Evolutionary conservation across 2,888 invertebrate species (phyloP).

Genomic region (Hipparchia sbordonii): DNA sequence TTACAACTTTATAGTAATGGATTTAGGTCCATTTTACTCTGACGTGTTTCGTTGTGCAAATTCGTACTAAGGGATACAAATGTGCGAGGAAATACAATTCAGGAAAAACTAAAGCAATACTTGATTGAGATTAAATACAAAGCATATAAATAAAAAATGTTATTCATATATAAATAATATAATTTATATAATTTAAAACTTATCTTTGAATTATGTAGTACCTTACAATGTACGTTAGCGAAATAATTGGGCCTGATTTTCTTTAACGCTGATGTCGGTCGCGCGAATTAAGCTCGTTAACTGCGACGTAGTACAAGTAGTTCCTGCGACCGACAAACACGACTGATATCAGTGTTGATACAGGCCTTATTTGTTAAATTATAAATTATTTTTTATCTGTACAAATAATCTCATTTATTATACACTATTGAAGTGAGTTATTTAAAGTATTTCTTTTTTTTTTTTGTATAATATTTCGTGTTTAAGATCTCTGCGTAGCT

Average conservation of each 20-base stretch:
- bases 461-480: slow-evolving; percentile 27
- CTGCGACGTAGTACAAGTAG: too few relatives aligned
- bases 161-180: slow-evolving; percentile 8
- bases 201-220: slow-evolving; percentile 19
- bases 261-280: too few relatives aligned
- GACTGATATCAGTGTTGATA: too few relatives aligned
- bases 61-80: too few relatives aligned
- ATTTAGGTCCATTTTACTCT: too few relatives aligned
- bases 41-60: too few relatives aligned
- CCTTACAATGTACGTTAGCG: slow-evolving; percentile 17
- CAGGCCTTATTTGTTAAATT: slow-evolving; percentile 18
- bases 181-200: slow-evolving; percentile 22
- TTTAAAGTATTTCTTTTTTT: slow-evolving; percentile 25
- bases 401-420: slow-evolving; percentile 28
- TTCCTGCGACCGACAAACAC: too few relatives aligned
- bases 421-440: slow-evolving; percentile 14
- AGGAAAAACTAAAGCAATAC: slow-evolving; percentile 31
- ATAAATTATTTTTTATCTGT: slow-evolving; percentile 30
- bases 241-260: not conserved
- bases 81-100: slow-evolving; percentile 22
- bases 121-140: slow-evolving; percentile 25
- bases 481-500: slow-evolving; percentile 22
- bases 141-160: slow-evolving; percentile 18
- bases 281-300: too few relatives aligned
- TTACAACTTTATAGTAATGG: not conserved